A percentile compares a stretch with the other conserved stretches of the same genome.
Evolutionary conservation across 1,140 invertebrate species (phyloP).

Genomic region (Leptonema lineaticorne): DNA sequence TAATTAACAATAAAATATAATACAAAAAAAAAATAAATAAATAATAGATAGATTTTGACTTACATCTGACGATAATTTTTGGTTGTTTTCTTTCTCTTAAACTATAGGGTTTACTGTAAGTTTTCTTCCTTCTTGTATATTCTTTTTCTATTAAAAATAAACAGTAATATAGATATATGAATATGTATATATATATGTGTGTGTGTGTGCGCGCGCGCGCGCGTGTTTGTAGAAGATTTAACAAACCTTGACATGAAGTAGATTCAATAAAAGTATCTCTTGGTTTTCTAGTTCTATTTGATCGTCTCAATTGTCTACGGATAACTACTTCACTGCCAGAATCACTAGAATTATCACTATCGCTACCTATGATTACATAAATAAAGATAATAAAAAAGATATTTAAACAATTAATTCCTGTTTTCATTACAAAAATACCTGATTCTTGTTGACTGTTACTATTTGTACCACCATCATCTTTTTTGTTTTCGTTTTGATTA

Average conservation of each 20-base stretch:
- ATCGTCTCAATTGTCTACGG: conserved; percentile 48
- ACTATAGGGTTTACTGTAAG: conserved; percentile 41
- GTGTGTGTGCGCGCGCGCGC: no score
- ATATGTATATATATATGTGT: no score
- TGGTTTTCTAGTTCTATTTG: conserved; percentile 50
- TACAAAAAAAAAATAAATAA: conserved; percentile 2
- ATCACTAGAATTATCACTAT: conserved; percentile 47
- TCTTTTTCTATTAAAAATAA: conserved; percentile 31
- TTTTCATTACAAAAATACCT: conserved; percentile 45
- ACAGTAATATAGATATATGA: not conserved
- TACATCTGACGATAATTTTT: conserved; percentile 44
- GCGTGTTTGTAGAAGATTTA: not conserved
- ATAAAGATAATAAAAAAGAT: conserved; percentile 1
- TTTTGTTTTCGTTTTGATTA: conserved; percentile 22
- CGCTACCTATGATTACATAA: conserved; percentile 30
- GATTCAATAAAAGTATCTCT: conserved; percentile 53
- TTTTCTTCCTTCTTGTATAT: conserved; percentile 10
- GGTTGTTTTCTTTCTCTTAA: conserved; percentile 56
- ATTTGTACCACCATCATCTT: conserved; percentile 21
- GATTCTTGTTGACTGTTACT: conserved; percentile 47
- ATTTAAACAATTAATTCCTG: not conserved
- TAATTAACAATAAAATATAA: conserved; percentile 26
- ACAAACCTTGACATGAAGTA: conserved; percentile 44
- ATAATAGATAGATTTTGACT: conserved; percentile 18
- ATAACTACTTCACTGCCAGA: conserved; percentile 49